Evolutionary conservation across 2,888 invertebrate genomes (phyloP).

Genomic region (Melieria picta): DNA sequence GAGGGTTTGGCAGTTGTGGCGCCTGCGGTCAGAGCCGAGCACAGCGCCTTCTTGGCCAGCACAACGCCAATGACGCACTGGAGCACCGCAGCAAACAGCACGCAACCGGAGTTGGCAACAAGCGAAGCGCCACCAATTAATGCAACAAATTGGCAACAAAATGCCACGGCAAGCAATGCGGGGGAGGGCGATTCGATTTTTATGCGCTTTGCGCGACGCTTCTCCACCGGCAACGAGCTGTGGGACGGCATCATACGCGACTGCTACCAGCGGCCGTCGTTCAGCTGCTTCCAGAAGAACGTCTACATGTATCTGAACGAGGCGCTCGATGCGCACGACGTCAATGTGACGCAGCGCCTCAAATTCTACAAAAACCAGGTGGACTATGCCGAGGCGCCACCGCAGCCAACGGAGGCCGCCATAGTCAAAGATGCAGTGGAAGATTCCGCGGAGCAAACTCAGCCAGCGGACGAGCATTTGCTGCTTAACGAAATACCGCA

Average conservation of each 20-base stretch:
- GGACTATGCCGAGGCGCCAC: constrained; percentile 67
- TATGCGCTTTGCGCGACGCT: constrained; percentile 52
- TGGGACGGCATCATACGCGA: constrained; percentile 80
- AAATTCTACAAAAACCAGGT: constrained; percentile 74
- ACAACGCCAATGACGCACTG: no score
- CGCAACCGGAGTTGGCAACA: constrained; percentile 21
- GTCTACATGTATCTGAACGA: constrained; percentile 78
- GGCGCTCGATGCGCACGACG: constrained; percentile 73
- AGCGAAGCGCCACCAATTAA: not conserved
- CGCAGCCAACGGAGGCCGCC: constrained; percentile 37
- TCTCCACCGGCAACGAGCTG: constrained; percentile 72
- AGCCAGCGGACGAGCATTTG: constrained; percentile 47
- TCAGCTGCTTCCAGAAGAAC: constrained; percentile 81
- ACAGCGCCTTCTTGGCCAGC: constrained; percentile 14
- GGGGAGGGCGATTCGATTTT: constrained; percentile 53
- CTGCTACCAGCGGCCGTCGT: constrained; percentile 74
- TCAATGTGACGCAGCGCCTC: constrained; percentile 74
- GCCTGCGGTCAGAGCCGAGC: constrained; percentile 40
- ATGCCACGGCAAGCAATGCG: constrained; percentile 24
- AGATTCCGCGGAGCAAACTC: constrained; percentile 28
- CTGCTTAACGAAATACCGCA: constrained; percentile 52
- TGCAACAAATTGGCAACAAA: not conserved
- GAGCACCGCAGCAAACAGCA: constrained; percentile 24
- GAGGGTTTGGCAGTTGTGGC: constrained; percentile 32
- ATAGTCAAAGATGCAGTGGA: constrained; percentile 41